Base-by-base conservation (phyloP, 2,113 vertebrate genomes). In the Cyprinodon tularosa region DNA sequence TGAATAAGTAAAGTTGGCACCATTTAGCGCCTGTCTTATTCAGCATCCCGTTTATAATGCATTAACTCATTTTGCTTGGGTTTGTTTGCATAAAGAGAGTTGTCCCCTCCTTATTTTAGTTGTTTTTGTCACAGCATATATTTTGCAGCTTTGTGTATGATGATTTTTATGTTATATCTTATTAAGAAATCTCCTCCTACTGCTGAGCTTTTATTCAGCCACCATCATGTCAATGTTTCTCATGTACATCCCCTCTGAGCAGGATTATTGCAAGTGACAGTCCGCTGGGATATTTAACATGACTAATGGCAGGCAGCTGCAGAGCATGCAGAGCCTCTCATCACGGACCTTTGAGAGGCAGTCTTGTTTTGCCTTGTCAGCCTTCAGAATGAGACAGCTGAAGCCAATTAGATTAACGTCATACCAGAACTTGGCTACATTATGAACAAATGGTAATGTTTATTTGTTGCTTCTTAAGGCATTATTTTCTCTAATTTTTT, bases 251-350 rank as follows among this genome's bases (percentile, higher is more conserved):
- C 48, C 48, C 11, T 60, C 44, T 39, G 68, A 83, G 76, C 76
- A 60, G 70, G 74, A 78, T 57, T 61, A 75, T 73, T 68, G 70
- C 67, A 71, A 85, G 62, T 65, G 70, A 88, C 47, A 66, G 66
- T 67, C 77, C 81, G 62, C 78, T 80, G 85, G 82, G 74, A 84
- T 83, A 86, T 83, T 69, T 71, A 89, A 83, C 85, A 79, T 76
- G 75, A 78, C 83, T 80, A 80, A 84, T 72, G 62, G 68, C 77
- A 74, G 72, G 83, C 79, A 83, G 78, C 77, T 78, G 78, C 73
- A 76, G 69, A 37, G 81, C 76, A 70, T 68, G 60, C 76, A 76
- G n/a, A 1, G 11, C 63, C 72, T 72, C 62, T 75, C 20, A 47
- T 48, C 74, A 66, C 68, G 63, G 45, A 62, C 39, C 66, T 76